Conservation (phyloP, 2,888 invertebrate genomes). For the Petrolisthes cinctipes region DNA sequence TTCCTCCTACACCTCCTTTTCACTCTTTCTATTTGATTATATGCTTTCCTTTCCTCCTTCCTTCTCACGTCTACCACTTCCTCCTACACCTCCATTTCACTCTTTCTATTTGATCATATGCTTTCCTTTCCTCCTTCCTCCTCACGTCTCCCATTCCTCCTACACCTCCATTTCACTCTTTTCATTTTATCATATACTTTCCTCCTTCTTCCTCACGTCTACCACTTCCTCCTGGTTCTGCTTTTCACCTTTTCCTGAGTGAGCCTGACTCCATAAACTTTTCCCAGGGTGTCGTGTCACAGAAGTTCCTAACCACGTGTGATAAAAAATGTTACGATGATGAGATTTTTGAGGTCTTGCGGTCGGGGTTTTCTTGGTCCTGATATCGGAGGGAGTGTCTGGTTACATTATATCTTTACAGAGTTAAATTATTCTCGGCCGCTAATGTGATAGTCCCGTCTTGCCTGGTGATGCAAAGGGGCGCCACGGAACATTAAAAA, state of each 20-base stretch:
- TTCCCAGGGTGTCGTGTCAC: neutral
- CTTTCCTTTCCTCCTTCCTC: neutral
- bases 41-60: neutral
- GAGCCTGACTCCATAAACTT: neutral
- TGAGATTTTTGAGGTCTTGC: neutral
- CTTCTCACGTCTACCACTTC: neutral
- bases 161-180: neutral
- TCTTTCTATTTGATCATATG: neutral
- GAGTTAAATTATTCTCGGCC: too few species aligned
- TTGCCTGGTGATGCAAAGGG: too few species aligned
- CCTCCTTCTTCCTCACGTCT: neutral
- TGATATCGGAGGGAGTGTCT: too few species aligned
- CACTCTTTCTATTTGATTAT: neutral
- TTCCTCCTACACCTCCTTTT: neutral
- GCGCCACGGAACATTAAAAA: too few species aligned
- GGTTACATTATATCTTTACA: too few species aligned
- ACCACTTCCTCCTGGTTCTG: neutral
- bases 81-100: neutral
- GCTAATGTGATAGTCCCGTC: too few species aligned
- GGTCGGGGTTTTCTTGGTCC: too few species aligned
- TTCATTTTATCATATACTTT: neutral
- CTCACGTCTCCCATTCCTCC: neutral
- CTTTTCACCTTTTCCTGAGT: neutral
- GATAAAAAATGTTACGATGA: neutral
- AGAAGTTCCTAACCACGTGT: neutral